Evolutionary conservation across 2,113 vertebrate species (phyloP).

Genomic region (Ivindomyrus marchei): DNA sequence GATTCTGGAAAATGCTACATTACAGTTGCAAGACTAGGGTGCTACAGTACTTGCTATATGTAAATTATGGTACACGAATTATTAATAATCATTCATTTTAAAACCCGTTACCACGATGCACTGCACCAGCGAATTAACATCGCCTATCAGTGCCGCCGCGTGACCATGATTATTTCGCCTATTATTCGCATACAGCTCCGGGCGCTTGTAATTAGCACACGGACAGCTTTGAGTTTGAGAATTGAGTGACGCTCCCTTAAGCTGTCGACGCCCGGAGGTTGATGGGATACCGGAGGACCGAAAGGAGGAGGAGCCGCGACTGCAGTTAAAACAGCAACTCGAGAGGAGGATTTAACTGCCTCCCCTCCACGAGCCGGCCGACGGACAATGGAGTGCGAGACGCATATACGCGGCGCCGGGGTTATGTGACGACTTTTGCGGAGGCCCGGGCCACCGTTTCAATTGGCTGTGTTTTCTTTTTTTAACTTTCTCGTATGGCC

Average conservation of each 20-base stretch:
- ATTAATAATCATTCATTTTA: not conserved
- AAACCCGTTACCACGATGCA: not conserved
- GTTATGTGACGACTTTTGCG: slow-evolving; percentile 40
- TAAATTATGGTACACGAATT: not conserved
- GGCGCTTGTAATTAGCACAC: not conserved
- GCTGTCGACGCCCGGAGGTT: slow-evolving; percentile 32
- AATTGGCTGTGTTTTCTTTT: slow-evolving; percentile 27
- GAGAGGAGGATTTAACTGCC: slow-evolving; percentile 22
- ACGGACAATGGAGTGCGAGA: not conserved
- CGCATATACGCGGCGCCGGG: not conserved
- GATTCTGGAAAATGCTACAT: not conserved
- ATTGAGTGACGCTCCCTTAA: slow-evolving; percentile 45
- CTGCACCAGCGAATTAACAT: not conserved
- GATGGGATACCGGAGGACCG: slow-evolving; percentile 42
- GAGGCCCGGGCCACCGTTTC: not conserved
- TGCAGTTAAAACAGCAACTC: slow-evolving; percentile 39
- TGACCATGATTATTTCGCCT: not conserved
- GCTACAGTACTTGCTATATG: not conserved
- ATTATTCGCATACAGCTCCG: not conserved
- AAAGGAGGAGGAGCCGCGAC: slow-evolving; percentile 35
- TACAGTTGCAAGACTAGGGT: not conserved
- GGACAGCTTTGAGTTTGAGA: not conserved
- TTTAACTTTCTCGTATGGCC: not conserved
- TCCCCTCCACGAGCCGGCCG: slow-evolving; percentile 18
- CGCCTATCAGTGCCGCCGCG: not conserved